Conservation (phyloP, 2,113 vertebrate species). For the Gadus chalcogrammus region DNA sequence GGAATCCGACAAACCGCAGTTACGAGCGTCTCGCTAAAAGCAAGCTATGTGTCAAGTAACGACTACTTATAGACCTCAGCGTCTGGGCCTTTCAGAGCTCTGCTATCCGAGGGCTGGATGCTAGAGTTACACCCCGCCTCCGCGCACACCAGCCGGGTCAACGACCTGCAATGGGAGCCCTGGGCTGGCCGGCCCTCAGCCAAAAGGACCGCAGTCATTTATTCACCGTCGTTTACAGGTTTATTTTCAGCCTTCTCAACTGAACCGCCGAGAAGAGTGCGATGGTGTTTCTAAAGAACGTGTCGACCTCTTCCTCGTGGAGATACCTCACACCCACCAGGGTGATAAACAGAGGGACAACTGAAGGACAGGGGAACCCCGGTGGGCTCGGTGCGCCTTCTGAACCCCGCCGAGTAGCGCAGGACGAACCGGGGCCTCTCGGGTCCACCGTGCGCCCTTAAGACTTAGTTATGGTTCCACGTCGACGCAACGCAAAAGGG, state of each 20-base stretch:
- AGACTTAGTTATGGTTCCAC: too few relatives aligned
- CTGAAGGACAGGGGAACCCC: conserved; percentile 29
- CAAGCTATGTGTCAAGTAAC: conserved; percentile 18
- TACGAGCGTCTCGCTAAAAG: too few relatives aligned
- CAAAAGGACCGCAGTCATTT: conserved; percentile 45
- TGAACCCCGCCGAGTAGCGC: background rate
- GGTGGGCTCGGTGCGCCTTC: conserved; percentile 25
- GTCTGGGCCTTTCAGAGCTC: conserved; percentile 2
- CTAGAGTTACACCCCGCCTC: conserved; percentile 26
- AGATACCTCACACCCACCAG: conserved; percentile 17
- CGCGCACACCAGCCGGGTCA: conserved; percentile 16
- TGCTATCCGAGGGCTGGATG: conserved; percentile 21
- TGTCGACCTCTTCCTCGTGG: conserved; percentile 16
- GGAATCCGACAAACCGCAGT: too few relatives aligned
- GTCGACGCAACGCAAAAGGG: too few relatives aligned
- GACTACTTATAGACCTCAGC: conserved; percentile 6
- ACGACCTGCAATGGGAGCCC: conserved; percentile 26
- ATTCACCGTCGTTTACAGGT: conserved; percentile 18
- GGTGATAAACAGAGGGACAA: conserved; percentile 39
- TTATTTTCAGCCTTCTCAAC: background rate
- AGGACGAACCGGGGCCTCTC: too few relatives aligned
- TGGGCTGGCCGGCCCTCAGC: conserved; percentile 18
- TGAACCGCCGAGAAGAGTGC: background rate
- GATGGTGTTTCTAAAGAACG: background rate
- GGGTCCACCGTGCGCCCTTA: too few relatives aligned